Evolutionary conservation across 2,888 invertebrate species (phyloP).

Genomic region (Hyles lineata): DNA sequence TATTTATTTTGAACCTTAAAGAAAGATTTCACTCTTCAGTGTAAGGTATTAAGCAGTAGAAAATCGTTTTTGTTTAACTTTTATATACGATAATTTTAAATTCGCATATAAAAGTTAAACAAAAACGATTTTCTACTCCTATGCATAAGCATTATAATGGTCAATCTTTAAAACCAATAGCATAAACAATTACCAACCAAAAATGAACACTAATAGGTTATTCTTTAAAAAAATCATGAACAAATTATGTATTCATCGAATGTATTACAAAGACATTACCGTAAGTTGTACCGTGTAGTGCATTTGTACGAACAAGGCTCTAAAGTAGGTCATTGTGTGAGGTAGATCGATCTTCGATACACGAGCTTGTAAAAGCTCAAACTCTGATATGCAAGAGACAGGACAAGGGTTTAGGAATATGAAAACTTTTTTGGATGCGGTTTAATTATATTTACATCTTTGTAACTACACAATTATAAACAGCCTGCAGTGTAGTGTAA

Average conservation of each 20-base stretch:
- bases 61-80: no score
- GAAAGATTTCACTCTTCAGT: no score
- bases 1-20: no score
- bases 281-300: background rate
- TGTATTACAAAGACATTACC: conserved; percentile 19
- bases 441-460: background rate
- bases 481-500: no score
- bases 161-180: no score
- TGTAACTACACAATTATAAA: background rate
- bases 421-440: conserved; percentile 31
- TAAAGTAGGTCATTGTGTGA: conserved; percentile 38
- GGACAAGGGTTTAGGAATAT: conserved; percentile 3
- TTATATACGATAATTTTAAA: no score
- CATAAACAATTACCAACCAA: background rate
- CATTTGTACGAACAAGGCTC: conserved; percentile 12
- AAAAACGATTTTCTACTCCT: no score
- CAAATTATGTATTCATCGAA: conserved; percentile 11
- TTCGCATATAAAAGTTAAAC: no score
- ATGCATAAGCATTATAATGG: no score
- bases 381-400: conserved; percentile 42
- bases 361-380: conserved; percentile 45
- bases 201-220: background rate
- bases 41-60: no score
- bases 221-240: background rate
- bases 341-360: conserved; percentile 42